Evolutionary conservation across 2,113 vertebrate genomes (phyloP).

Genomic region (Nothobranchius kuhntae): DNA sequence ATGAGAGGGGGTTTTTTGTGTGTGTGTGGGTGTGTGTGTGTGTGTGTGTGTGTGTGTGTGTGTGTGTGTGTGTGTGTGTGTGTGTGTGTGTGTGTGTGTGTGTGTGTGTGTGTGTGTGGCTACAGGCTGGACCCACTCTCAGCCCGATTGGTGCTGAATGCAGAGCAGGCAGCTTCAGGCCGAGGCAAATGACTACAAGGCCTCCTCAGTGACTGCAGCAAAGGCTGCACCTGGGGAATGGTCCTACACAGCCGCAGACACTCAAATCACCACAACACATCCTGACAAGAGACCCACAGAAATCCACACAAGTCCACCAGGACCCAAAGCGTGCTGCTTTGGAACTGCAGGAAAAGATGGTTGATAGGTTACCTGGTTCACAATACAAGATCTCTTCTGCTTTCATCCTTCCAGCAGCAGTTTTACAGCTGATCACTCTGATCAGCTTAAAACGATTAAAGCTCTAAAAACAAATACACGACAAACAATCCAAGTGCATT

Average conservation of each 20-base stretch:
- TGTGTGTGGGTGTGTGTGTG: too few relatives aligned
- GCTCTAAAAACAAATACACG: too few relatives aligned
- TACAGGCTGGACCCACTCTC: slow-evolving; percentile 55
- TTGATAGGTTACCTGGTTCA: too few relatives aligned
- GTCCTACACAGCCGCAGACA: slow-evolving; percentile 42
- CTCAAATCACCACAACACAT: slow-evolving; percentile 14
- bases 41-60: too few relatives aligned
- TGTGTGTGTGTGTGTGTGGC: slow-evolving; percentile 21
- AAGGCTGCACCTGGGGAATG: slow-evolving; percentile 67
- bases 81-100: neutral
- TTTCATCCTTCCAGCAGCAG: too few relatives aligned
- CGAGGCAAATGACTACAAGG: slow-evolving; percentile 76
- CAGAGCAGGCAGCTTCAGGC: slow-evolving; percentile 69
- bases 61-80: too few relatives aligned
- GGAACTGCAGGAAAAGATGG: too few relatives aligned
- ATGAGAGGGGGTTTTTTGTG: too few relatives aligned
- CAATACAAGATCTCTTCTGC: too few relatives aligned
- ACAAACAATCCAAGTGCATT: too few relatives aligned
- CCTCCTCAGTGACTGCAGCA: slow-evolving; percentile 76
- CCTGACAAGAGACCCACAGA: slow-evolving; percentile 14
- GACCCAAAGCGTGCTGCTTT: neutral
- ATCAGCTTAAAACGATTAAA: too few relatives aligned
- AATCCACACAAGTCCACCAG: neutral
- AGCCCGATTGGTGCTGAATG: slow-evolving; percentile 69
- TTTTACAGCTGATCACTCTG: too few relatives aligned